phyloP scores from a whole-genome alignment of 2,888 invertebrate species.

The Boloria euphrosyne region DNA sequence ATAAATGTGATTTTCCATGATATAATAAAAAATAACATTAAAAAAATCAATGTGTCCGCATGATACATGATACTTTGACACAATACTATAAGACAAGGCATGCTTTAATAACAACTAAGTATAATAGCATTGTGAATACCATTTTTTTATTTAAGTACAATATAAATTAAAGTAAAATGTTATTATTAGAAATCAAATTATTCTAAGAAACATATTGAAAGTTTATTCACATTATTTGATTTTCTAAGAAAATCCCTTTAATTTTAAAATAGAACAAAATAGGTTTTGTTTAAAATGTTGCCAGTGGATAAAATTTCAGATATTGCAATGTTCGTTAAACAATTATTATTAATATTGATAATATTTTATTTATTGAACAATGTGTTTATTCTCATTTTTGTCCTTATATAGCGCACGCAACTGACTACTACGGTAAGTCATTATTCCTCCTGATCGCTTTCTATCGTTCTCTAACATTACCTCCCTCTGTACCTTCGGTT shows the following conservation, averaged over 20 bases:
- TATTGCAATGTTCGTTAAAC: not conserved
- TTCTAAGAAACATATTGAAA: not conserved
- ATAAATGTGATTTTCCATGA: not conserved
- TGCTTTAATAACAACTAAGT: slow-evolving; percentile 54
- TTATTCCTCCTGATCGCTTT: slow-evolving; percentile 84
- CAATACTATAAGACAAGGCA: slow-evolving; percentile 45
- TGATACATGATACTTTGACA: not conserved
- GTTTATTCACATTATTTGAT: not conserved
- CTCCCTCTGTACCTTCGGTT: slow-evolving; percentile 55
- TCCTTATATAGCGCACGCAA: slow-evolving; percentile 92
- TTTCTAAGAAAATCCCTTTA: not conserved
- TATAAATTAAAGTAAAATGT: not conserved
- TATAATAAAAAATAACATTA: not conserved
- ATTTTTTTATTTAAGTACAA: slow-evolving; percentile 36
- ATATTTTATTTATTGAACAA: slow-evolving; percentile 32
- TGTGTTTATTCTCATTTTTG: slow-evolving; percentile 68
- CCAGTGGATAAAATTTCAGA: slow-evolving; percentile 4
- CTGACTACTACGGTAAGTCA: slow-evolving; percentile 99
- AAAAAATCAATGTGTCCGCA: not conserved
- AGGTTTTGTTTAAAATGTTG: not conserved
- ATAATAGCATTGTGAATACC: slow-evolving; percentile 57
- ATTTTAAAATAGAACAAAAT: no score
- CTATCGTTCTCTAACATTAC: slow-evolving; percentile 60
- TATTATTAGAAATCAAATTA: not conserved
- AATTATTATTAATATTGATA: not conserved